These are phyloP conservation scores for Cerceris rybyensis DNA, from an alignment of 2,888 invertebrate species.

Conservation along the genomic window DNA sequence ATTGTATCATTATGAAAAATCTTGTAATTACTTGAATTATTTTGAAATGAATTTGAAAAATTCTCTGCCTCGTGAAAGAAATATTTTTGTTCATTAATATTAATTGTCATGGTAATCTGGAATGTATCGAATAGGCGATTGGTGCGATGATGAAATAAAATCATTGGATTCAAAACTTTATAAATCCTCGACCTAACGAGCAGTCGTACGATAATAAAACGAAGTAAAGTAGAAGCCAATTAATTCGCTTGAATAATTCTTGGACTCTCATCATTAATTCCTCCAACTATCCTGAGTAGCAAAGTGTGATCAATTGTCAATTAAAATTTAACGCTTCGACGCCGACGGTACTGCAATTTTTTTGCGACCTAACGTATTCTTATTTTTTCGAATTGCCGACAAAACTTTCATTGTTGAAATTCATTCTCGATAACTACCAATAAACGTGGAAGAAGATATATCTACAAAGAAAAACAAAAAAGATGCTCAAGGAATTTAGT, in stretches of 20 bases:
- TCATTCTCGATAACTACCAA: background rate
- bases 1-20: too few relatives aligned
- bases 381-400: background rate
- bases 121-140: too few relatives aligned
- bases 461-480: background rate
- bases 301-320: background rate
- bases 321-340: conserved; percentile 1
- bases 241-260: background rate
- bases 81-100: too few relatives aligned
- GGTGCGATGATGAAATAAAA: too few relatives aligned
- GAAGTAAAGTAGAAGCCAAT: conserved; percentile 2
- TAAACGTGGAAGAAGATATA: background rate
- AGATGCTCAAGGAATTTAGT: too few relatives aligned
- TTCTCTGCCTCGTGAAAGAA: too few relatives aligned
- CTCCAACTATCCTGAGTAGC: background rate
- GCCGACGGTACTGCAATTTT: background rate
- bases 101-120: too few relatives aligned
- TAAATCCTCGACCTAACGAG: too few relatives aligned
- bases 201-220: background rate
- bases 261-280: background rate
- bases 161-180: too few relatives aligned
- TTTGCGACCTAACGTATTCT: background rate
- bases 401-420: background rate
- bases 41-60: too few relatives aligned
- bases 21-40: too few relatives aligned